Conservation (phyloP, 1,140 invertebrate species). For the Zaprionus gabonicus region DNA sequence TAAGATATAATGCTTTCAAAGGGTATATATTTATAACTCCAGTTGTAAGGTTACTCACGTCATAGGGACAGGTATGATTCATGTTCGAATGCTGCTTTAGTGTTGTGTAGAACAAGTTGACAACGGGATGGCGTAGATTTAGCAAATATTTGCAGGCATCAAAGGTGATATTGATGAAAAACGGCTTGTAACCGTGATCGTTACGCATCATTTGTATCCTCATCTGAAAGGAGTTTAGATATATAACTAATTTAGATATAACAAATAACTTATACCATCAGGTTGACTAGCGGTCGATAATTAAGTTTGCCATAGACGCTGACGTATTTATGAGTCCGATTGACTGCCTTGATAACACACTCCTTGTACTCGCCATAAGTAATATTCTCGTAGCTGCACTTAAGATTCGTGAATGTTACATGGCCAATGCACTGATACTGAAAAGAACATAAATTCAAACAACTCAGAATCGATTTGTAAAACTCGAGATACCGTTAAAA, state of each 20-base stretch:
- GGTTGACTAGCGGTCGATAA: too few relatives aligned
- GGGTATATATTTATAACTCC: too few relatives aligned
- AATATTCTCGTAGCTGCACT: too few relatives aligned
- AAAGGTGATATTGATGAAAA: neutral
- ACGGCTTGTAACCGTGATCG: conserved; percentile 7
- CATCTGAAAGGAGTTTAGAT: neutral
- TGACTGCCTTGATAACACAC: too few relatives aligned
- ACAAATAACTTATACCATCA: too few relatives aligned
- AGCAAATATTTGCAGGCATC: conserved; percentile 1
- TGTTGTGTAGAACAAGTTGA: neutral
- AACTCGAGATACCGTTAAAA: too few relatives aligned
- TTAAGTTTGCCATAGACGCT: too few relatives aligned
- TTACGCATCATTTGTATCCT: neutral
- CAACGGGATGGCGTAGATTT: neutral
- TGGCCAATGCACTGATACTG: neutral
- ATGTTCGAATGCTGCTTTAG: neutral
- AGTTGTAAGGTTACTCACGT: neutral
- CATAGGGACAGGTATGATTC: conserved; percentile 13
- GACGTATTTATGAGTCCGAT: too few relatives aligned
- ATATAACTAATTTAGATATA: too few relatives aligned
- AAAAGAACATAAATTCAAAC: too few relatives aligned
- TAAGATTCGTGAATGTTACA: neutral
- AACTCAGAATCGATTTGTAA: too few relatives aligned
- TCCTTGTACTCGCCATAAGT: too few relatives aligned
- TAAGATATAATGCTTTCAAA: neutral